Evolutionary conservation across 2,888 invertebrate species (phyloP).

Genomic region (Malachius bipustulatus): DNA sequence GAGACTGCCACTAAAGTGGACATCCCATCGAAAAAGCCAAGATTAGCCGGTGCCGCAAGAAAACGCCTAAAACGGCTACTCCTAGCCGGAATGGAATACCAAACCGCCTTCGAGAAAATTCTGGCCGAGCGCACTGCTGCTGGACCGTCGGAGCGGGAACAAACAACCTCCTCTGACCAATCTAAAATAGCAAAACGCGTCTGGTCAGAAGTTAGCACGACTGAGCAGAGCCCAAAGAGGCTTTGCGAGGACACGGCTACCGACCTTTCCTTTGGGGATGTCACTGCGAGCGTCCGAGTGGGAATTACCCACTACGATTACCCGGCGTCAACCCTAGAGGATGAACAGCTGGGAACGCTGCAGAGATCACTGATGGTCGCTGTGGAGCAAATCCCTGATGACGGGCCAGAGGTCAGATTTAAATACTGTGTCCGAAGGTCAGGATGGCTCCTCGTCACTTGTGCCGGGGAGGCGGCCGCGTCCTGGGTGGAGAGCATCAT

Average conservation of each 20-base stretch:
- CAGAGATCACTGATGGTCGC: not conserved
- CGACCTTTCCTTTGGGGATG: not conserved
- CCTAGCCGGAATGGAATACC: not conserved
- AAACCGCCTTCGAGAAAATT: not conserved
- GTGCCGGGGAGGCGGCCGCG: not conserved
- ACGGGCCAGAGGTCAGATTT: not conserved
- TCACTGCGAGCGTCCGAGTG: not conserved
- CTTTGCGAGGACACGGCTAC: too few relatives aligned
- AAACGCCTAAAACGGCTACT: not conserved
- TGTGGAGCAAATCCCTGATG: not conserved
- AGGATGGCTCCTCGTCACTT: not conserved
- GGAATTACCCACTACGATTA: not conserved
- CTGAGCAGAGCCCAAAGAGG: constrained; percentile 1
- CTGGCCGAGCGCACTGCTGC: too few relatives aligned
- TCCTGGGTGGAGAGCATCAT: not conserved
- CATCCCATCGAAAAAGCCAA: too few relatives aligned
- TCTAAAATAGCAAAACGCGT: not conserved
- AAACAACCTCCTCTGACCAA: too few relatives aligned
- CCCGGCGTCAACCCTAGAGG: not conserved
- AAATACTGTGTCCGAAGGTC: not conserved
- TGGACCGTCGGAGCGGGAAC: too few relatives aligned
- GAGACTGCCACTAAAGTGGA: too few relatives aligned
- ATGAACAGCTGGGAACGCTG: not conserved
- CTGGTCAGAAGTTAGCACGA: not conserved
- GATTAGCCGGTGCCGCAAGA: not conserved